Evolutionary conservation across 2,113 vertebrate species (phyloP).

Genomic region (Sinocyclocheilus anshuiensis): DNA sequence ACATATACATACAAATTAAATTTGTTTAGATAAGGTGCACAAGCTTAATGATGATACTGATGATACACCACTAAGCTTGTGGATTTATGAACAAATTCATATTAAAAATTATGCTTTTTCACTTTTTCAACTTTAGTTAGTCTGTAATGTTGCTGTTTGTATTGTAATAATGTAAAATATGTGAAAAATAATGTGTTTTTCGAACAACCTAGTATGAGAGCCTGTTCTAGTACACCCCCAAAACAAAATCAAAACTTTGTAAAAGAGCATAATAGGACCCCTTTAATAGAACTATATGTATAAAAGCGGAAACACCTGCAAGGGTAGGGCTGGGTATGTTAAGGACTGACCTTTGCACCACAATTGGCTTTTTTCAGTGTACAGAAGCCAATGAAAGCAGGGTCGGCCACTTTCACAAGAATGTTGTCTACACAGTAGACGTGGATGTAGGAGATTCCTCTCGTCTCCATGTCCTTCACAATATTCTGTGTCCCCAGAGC

Average conservation of each 20-base stretch:
- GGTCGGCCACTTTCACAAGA: slow-evolving; percentile 95
- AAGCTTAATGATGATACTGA: neutral
- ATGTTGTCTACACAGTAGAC: slow-evolving; percentile 98
- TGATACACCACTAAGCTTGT: neutral
- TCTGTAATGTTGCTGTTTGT: no score
- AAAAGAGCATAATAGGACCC: no score
- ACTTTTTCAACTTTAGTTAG: no score
- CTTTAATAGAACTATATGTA: neutral
- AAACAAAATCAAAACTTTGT: no score
- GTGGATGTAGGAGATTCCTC: slow-evolving; percentile 82
- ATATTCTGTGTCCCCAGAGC: slow-evolving; percentile 85
- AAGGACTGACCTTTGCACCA: slow-evolving; percentile 89
- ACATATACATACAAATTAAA: neutral
- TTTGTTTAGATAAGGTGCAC: neutral
- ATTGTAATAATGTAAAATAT: no score
- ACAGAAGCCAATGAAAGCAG: slow-evolving; percentile 93
- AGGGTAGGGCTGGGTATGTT: neutral
- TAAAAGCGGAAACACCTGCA: neutral
- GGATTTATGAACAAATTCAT: neutral
- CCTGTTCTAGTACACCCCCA: no score
- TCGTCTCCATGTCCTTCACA: slow-evolving; percentile 84
- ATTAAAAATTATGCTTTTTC: no score
- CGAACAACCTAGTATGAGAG: no score
- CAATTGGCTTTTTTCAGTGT: slow-evolving; percentile 91
- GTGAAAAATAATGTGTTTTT: no score